phyloP scores from a whole-genome alignment of 2,113 vertebrate species.

The Xiphophorus couchianus region DNA sequence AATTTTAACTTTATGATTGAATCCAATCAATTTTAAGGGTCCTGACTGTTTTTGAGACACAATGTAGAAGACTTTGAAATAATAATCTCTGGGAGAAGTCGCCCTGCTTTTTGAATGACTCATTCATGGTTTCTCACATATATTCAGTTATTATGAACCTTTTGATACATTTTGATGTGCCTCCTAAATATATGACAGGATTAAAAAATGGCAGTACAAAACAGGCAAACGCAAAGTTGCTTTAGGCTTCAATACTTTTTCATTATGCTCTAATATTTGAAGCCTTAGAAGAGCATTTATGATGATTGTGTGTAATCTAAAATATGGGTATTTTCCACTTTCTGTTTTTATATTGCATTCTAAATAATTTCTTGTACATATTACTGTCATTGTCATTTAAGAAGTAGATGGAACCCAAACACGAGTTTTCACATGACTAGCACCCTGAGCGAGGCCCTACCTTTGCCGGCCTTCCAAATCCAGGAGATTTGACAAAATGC shows the following conservation, averaged over 20 bases:
- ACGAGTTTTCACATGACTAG: too few relatives aligned
- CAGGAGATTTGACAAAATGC: too few relatives aligned
- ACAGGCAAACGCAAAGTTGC: background rate
- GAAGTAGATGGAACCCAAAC: background rate
- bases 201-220: background rate
- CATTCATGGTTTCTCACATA: too few relatives aligned
- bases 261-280: background rate
- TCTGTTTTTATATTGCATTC: background rate
- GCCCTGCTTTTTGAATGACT: background rate
- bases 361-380: background rate
- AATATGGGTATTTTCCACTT: background rate
- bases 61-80: too few relatives aligned
- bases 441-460: too few relatives aligned
- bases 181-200: background rate
- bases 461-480: too few relatives aligned
- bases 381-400: background rate
- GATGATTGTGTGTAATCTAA: background rate
- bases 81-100: background rate
- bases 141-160: background rate
- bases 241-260: background rate
- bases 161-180: background rate
- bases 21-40: background rate
- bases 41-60: background rate
- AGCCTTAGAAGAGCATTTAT: background rate
- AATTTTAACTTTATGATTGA: background rate